A percentile compares a stretch with the other conserved stretches of the same genome.
phyloP scores from a whole-genome alignment of 2,797 vertebrate genomes.

The Oryzias sinensis region DNA sequence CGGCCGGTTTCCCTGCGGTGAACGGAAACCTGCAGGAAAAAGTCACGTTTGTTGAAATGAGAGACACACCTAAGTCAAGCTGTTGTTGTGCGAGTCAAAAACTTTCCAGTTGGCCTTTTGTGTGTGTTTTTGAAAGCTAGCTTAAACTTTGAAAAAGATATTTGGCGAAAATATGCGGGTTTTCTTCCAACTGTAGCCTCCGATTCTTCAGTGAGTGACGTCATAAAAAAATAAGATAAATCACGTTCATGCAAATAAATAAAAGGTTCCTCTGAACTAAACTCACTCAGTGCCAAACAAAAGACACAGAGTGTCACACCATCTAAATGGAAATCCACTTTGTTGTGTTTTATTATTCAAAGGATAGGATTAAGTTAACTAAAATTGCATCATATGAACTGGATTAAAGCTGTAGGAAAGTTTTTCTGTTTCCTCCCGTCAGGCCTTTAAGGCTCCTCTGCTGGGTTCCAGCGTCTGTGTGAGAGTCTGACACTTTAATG shows the following conservation, averaged over 20 bases:
- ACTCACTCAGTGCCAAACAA: too few relatives aligned
- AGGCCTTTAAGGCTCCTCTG: slow-evolving; percentile 8
- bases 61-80: background rate
- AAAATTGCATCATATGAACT: background rate
- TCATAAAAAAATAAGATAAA: too few relatives aligned
- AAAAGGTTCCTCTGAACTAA: too few relatives aligned
- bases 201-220: too few relatives aligned
- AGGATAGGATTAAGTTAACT: too few relatives aligned
- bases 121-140: slow-evolving; percentile 32
- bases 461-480: slow-evolving; percentile 19
- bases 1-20: background rate
- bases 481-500: slow-evolving; percentile 32
- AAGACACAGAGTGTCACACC: too few relatives aligned
- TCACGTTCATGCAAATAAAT: too few relatives aligned
- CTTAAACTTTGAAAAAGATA: background rate
- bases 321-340: too few relatives aligned
- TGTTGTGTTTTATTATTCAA: too few relatives aligned
- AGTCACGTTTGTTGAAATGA: background rate
- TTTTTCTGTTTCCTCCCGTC: slow-evolving; percentile 4
- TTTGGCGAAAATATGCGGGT: too few relatives aligned
- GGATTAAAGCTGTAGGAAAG: background rate
- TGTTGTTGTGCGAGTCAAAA: background rate
- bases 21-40: background rate
- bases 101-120: background rate
- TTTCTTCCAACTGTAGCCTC: background rate